These are phyloP conservation scores for Cylindroiulus punctatus DNA, from an alignment of 2,888 invertebrate species.

Conservation along the genomic window DNA sequence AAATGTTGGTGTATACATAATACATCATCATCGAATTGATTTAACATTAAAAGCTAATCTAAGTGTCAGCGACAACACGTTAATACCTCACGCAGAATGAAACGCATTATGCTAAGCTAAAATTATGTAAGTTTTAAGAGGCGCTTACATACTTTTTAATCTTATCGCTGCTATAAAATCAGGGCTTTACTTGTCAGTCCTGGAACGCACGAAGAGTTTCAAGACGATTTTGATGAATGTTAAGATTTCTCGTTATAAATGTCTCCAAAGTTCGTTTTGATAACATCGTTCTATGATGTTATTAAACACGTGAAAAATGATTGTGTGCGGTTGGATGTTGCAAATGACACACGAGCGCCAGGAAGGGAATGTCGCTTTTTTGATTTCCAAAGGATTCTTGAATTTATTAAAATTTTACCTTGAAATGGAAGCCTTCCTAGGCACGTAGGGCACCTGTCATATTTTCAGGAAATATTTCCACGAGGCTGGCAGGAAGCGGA, in stretches of 20 bases:
- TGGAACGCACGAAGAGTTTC: neutral
- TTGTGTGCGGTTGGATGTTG: neutral
- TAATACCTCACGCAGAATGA: conserved; percentile 13
- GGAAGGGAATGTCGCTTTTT: conserved; percentile 8
- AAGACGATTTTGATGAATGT: conserved; percentile 25
- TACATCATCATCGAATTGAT: conserved; percentile 43
- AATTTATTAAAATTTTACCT: conserved; percentile 19
- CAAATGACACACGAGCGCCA: neutral
- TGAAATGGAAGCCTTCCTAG: conserved; percentile 10
- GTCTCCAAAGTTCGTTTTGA: neutral
- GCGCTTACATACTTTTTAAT: conserved; percentile 43
- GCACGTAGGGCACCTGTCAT: conserved; percentile 2
- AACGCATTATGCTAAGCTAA: conserved; percentile 41
- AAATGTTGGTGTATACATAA: neutral
- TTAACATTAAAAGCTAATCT: conserved; percentile 47
- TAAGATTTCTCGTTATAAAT: conserved; percentile 34
- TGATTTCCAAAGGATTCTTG: conserved; percentile 31
- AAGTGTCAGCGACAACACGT: conserved; percentile 43
- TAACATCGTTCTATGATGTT: neutral
- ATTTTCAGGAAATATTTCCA: neutral
- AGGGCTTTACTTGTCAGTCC: neutral
- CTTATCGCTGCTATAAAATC: conserved; percentile 40
- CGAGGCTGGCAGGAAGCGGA: neutral
- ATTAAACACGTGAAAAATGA: conserved; percentile 40
- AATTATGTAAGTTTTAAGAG: conserved; percentile 42